phyloP scores from a whole-genome alignment of 2,888 invertebrate genomes.

The Rhamnusium bicolor region DNA sequence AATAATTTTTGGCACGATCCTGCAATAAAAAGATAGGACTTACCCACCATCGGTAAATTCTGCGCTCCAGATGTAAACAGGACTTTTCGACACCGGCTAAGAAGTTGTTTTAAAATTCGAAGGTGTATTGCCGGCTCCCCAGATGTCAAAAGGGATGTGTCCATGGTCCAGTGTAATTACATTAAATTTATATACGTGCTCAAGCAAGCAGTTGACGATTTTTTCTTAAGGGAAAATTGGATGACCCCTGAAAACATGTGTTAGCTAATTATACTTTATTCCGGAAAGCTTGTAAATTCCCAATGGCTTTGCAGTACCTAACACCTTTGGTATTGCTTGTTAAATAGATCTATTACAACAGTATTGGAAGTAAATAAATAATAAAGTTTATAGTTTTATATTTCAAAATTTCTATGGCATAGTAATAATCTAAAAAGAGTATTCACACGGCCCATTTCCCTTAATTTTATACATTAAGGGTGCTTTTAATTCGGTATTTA shows the following conservation, averaged over 20 bases:
- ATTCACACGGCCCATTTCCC: too few species aligned
- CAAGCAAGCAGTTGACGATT: neutral
- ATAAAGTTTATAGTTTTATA: too few species aligned
- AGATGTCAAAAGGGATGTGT: slow-evolving; percentile 18
- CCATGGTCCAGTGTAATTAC: slow-evolving; percentile 18
- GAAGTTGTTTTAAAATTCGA: neutral
- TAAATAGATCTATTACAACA: neutral
- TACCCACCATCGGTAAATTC: slow-evolving; percentile 29
- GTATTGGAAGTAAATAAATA: too few species aligned
- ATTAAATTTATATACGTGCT: slow-evolving; percentile 25
- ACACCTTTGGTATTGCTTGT: neutral
- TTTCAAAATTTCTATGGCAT: too few species aligned
- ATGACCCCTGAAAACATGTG: slow-evolving; percentile 21
- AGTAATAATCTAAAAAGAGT: too few species aligned
- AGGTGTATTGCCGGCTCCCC: neutral
- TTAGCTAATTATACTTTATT: neutral
- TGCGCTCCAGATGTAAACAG: slow-evolving; percentile 33
- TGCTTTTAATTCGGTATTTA: too few species aligned
- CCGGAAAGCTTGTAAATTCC: slow-evolving; percentile 3
- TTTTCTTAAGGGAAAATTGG: slow-evolving; percentile 11
- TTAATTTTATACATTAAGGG: too few species aligned
- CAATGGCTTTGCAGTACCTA: neutral
- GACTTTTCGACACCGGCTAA: neutral
- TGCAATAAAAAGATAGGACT: slow-evolving; percentile 35
- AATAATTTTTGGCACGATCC: slow-evolving; percentile 38